A percentile compares a stretch with the other conserved stretches of the same genome.
phyloP scores from a whole-genome alignment of 2,797 vertebrate species.

The Acanthurus lineatus region DNA sequence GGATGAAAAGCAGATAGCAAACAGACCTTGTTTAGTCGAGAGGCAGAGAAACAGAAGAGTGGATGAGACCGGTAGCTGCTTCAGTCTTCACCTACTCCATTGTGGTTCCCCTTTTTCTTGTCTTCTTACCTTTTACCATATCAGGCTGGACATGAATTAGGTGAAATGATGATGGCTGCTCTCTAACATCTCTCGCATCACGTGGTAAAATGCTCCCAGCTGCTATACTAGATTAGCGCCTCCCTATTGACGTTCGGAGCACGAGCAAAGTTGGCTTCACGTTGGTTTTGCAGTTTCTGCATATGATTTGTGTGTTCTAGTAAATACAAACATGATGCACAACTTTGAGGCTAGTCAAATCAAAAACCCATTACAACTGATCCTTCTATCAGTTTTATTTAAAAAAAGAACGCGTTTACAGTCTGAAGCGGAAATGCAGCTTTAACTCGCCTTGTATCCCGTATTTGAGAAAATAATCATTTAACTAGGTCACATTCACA shows the following conservation, averaged over 20 bases:
- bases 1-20: constrained; percentile 6
- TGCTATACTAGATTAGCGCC: constrained; percentile 80
- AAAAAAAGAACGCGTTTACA: neutral
- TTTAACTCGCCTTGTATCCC: neutral
- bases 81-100: constrained; percentile 74
- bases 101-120: constrained; percentile 42
- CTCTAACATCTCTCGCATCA: constrained; percentile 83
- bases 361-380: too few relatives aligned
- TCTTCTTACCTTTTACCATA: constrained; percentile 63
- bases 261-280: constrained; percentile 26
- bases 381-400: too few relatives aligned
- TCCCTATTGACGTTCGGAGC: constrained; percentile 62
- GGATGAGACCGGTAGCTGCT: constrained; percentile 13
- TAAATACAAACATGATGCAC: neutral
- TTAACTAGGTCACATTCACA: too few relatives aligned
- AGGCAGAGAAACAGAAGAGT: neutral
- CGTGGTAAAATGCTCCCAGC: constrained; percentile 89
- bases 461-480: neutral
- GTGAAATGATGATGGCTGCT: constrained; percentile 86
- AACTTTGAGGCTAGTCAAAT: neutral
- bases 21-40: constrained; percentile 71
- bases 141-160: constrained; percentile 78
- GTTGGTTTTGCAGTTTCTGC: constrained; percentile 12
- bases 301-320: neutral
- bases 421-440: neutral